phyloP scores from a whole-genome alignment of 2,797 vertebrate species.

The Phoebastria nigripes region DNA sequence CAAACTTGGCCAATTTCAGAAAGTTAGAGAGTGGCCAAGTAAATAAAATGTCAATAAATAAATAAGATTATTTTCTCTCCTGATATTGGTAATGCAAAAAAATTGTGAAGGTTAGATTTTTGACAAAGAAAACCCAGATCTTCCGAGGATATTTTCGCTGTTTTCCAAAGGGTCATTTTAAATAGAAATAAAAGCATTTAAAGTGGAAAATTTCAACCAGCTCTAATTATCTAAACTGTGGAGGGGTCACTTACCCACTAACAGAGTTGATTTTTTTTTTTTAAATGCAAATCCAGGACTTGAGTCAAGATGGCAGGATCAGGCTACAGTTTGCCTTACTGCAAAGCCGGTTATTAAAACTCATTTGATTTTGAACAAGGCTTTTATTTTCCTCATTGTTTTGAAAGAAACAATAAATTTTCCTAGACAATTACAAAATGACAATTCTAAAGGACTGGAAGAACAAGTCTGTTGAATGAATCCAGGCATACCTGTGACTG shows the following conservation, averaged over 20 bases:
- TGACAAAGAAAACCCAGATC: background rate
- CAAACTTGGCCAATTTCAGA: background rate
- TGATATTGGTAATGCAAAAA: background rate
- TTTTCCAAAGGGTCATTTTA: background rate
- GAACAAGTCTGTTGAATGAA: background rate
- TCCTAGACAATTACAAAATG: constrained; percentile 14
- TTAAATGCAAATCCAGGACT: background rate
- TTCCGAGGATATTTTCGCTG: background rate
- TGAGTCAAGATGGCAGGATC: background rate
- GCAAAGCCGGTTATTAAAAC: constrained; percentile 3
- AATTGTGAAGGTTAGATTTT: background rate
- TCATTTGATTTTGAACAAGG: background rate
- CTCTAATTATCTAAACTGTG: background rate
- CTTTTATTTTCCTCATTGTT: background rate
- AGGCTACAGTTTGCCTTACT: background rate
- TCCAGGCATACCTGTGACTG: background rate
- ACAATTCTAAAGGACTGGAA: constrained; percentile 16
- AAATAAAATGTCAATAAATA: background rate
- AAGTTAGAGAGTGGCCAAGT: background rate
- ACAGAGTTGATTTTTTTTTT: background rate
- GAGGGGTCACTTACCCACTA: background rate
- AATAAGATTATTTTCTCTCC: background rate
- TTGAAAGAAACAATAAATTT: constrained; percentile 41
- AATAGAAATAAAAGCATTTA: background rate
- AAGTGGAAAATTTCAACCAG: background rate